Base-by-base conservation (phyloP, 2,797 vertebrate species). In the Lindbergichthys nudifrons region DNA sequence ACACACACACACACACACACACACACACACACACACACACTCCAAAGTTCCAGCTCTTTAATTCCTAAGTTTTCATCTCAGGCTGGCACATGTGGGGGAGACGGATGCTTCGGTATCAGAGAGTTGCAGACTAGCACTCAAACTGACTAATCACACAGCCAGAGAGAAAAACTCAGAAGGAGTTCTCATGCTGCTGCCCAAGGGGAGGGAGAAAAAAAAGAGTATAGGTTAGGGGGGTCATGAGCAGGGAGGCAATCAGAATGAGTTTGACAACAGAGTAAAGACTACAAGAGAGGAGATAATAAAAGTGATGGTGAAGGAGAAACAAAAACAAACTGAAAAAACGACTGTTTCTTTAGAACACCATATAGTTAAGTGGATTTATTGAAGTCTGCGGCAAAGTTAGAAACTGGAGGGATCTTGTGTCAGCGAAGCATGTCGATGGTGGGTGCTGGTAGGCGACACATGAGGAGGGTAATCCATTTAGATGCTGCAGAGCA, bases 91-190 rank as follows among this genome's bases (percentile, higher is more conserved):
- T 70, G 70, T 46, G 68, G 45, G 48, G 65, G 75, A 82, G 65
- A 75, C 5, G 71, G 71, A 79, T 81, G 81, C 81, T 36, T 2
- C 32, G 8, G 32, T 89, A 90, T 90, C 86, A 78, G 75, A 80
- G 72, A 46, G 72, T 71, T 73, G 82, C 88, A 90, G 88, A 82
- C 77, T 66, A 75, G 76, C 78, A 88, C 79, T 79, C 84, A 82
- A 65, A 83, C 76, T 46, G 73, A 86, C 87, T 87, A 88, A 92
- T 89, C 80, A 87, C 73, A 66, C 59, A 84, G 43, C 70, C 56
- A 65, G 74, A 72, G 81, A 73, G 71, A 78, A 65, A 77, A 48
- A 71, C 75, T 73, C 61, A 48, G 75, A 66, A 62, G 60, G 45
- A 71, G 54, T 42, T 66, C 30, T 42, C 0, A 10, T 68, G 79